These are phyloP conservation scores for Astropecten irregularis DNA, from an alignment of 53 echinoderm and acorn worm genomes.

Conservation along the genomic window DNA sequence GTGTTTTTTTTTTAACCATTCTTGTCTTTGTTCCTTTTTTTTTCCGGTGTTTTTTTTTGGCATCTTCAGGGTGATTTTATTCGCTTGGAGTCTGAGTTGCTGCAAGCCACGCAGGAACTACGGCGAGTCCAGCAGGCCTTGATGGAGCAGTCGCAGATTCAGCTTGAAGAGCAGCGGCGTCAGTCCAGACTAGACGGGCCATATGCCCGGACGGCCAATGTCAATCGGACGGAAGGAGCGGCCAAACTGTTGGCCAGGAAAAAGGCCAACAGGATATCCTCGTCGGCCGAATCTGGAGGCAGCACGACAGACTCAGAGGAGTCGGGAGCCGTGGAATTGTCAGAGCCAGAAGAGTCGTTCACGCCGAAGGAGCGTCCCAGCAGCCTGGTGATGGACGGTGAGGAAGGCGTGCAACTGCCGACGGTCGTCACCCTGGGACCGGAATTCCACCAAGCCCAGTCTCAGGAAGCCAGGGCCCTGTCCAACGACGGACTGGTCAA, in stretches of 20 bases:
- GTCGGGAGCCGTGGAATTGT: conserved; percentile 13
- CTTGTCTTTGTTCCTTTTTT: no score
- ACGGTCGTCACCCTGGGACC: background rate
- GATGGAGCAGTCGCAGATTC: conserved; percentile 24
- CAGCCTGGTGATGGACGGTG: conserved; percentile 10
- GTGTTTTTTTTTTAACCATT: no score
- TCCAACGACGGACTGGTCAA: conserved; percentile 36
- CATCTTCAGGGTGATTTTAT: background rate
- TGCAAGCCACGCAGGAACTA: conserved; percentile 21
- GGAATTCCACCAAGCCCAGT: conserved; percentile 11
- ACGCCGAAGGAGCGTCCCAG: conserved; percentile 43
- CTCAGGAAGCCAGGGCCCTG: conserved; percentile 26
- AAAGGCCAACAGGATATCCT: conserved; percentile 52
- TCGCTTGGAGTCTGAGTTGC: conserved; percentile 14
- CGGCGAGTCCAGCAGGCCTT: conserved; percentile 29
- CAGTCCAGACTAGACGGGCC: background rate
- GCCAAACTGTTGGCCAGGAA: background rate
- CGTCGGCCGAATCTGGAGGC: conserved; percentile 61
- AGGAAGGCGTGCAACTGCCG: background rate
- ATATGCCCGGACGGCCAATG: background rate
- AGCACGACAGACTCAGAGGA: conserved; percentile 73
- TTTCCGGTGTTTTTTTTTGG: background rate
- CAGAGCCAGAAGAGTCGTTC: conserved; percentile 27
- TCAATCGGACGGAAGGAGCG: background rate
- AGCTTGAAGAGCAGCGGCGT: conserved; percentile 7